These are phyloP conservation scores for Chloroclystis v-ata DNA, from an alignment of 2,888 invertebrate genomes.

Conservation along the genomic window DNA sequence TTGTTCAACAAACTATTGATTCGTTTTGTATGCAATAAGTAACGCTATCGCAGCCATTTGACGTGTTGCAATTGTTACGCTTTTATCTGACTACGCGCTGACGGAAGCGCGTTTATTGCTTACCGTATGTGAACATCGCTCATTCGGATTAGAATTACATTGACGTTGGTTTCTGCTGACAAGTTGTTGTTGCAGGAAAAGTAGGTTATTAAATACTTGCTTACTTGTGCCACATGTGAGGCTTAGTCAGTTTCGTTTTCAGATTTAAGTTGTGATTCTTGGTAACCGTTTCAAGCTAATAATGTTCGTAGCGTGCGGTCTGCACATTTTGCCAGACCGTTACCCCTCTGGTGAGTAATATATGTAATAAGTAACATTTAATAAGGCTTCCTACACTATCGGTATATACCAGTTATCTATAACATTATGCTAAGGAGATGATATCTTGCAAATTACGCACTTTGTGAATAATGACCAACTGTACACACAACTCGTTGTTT, in stretches of 20 bases:
- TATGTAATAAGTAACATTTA: slow-evolving; percentile 40
- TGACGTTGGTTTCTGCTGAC: slow-evolving; percentile 29
- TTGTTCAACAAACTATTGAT: slow-evolving; percentile 42
- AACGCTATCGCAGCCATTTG: slow-evolving; percentile 35
- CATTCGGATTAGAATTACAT: slow-evolving; percentile 31
- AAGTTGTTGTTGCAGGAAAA: slow-evolving; percentile 12
- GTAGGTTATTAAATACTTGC: not conserved
- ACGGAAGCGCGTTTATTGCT: slow-evolving; percentile 19
- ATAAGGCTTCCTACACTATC: slow-evolving; percentile 37
- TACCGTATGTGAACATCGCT: slow-evolving; percentile 30
- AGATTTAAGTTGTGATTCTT: slow-evolving; percentile 21
- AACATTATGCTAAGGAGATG: slow-evolving; percentile 44
- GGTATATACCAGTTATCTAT: slow-evolving; percentile 38
- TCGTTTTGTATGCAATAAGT: slow-evolving; percentile 37
- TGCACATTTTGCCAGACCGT: slow-evolving; percentile 38
- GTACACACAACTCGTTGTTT: slow-evolving; percentile 46
- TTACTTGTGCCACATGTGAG: slow-evolving; percentile 3
- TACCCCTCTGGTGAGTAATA: slow-evolving; percentile 40
- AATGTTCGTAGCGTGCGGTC: slow-evolving; percentile 29
- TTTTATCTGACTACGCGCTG: slow-evolving; percentile 29
- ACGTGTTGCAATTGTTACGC: slow-evolving; percentile 33
- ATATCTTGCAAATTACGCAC: slow-evolving; percentile 40
- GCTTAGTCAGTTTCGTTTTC: slow-evolving; percentile 12
- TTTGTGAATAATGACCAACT: slow-evolving; percentile 41
- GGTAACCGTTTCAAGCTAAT: slow-evolving; percentile 34